Percentiles rank a stretch among this genome's conserved stretches.
phyloP scores from a whole-genome alignment of 2,888 invertebrate species.

The Archips xylosteana region DNA sequence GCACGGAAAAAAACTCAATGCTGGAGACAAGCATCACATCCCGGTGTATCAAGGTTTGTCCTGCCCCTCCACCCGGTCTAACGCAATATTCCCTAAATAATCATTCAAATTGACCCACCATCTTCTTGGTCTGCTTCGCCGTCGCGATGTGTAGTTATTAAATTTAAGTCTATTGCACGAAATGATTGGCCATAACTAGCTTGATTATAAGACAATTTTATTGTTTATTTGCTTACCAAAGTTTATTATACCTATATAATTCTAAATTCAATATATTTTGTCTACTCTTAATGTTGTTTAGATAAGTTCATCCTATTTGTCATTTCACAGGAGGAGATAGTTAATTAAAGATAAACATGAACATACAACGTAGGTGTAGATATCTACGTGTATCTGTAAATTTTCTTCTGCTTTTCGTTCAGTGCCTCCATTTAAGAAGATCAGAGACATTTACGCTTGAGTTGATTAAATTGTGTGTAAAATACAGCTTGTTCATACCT shows the following conservation, averaged over 20 bases:
- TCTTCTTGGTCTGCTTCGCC: too few relatives aligned
- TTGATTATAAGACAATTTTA: too few relatives aligned
- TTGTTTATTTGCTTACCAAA: neutral
- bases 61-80: too few relatives aligned
- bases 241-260: neutral
- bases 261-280: neutral
- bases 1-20: too few relatives aligned
- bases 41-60: too few relatives aligned
- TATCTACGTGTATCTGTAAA: neutral
- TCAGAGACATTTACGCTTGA: neutral
- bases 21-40: too few relatives aligned
- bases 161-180: too few relatives aligned
- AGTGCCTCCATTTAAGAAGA: neutral
- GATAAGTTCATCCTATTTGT: neutral
- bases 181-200: too few relatives aligned
- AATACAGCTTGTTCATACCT: neutral
- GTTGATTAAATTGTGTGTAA: neutral
- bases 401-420: neutral
- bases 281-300: neutral
- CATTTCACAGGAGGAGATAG: neutral
- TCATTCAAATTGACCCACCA: too few relatives aligned
- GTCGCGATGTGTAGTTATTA: too few relatives aligned
- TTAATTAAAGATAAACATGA: constrained; percentile 2
- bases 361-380: neutral
- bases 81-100: too few relatives aligned